phyloP scores from a whole-genome alignment of 2,113 vertebrate species.

The Bostrychus sinensis region DNA sequence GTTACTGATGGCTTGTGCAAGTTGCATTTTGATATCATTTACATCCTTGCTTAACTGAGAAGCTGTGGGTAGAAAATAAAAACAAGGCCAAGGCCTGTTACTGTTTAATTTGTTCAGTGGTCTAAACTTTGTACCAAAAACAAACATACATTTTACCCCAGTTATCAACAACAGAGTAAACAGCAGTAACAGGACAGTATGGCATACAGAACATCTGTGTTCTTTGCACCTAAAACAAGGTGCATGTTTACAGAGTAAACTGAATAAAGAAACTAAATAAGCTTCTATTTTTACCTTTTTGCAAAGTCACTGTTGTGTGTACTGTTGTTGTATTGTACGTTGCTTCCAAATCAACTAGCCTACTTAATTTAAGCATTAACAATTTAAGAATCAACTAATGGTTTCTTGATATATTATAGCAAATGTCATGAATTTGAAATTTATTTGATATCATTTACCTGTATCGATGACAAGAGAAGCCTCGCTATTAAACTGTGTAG shows the following conservation, averaged over 20 bases:
- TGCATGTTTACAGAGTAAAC: not conserved
- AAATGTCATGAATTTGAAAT: not conserved
- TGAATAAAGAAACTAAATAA: not conserved
- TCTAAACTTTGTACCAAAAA: not conserved
- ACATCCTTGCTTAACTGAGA: slow-evolving; percentile 54
- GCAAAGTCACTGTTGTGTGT: not conserved
- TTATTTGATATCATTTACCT: slow-evolving; percentile 18
- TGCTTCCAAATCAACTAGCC: no score
- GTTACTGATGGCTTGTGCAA: slow-evolving; percentile 4
- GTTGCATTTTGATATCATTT: slow-evolving; percentile 34
- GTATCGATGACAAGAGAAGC: slow-evolving; percentile 11
- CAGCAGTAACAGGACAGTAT: slow-evolving; percentile 53
- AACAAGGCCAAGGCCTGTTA: not conserved
- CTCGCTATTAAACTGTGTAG: not conserved
- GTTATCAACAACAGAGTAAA: slow-evolving; percentile 56
- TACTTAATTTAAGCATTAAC: not conserved
- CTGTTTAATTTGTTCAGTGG: not conserved
- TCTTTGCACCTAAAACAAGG: slow-evolving; percentile 39
- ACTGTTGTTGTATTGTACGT: slow-evolving; percentile 7
- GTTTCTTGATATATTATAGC: no score
- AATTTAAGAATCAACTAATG: no score
- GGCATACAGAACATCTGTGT: slow-evolving; percentile 34
- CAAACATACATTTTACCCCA: slow-evolving; percentile 52
- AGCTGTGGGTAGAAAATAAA: slow-evolving; percentile 24
- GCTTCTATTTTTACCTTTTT: slow-evolving; percentile 30